Percentiles rank a stretch among this genome's conserved stretches.
These are phyloP conservation scores for Agonopterix arenella DNA, from an alignment of 2,888 invertebrate genomes.

Conservation along the genomic window DNA sequence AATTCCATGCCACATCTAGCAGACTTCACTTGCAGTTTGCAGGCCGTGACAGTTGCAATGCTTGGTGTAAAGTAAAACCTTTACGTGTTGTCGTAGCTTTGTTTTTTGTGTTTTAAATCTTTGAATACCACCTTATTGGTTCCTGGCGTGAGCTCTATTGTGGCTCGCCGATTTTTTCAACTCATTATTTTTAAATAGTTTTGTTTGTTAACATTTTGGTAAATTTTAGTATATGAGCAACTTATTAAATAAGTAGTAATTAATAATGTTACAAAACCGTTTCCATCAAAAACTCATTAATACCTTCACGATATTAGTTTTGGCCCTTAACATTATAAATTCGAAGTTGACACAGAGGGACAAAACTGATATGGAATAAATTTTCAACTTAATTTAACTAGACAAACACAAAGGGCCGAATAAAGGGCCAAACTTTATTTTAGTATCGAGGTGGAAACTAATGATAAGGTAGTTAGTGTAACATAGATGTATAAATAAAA, in stretches of 20 bases:
- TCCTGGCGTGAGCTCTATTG: too few relatives aligned
- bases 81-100: too few relatives aligned
- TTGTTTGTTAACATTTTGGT: too few relatives aligned
- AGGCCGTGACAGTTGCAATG: not conserved
- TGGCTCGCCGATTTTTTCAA: too few relatives aligned
- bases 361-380: slow-evolving; percentile 70
- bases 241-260: too few relatives aligned
- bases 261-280: slow-evolving; percentile 18
- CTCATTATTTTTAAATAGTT: too few relatives aligned
- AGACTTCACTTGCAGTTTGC: slow-evolving; percentile 7
- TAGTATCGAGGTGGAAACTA: slow-evolving; percentile 69
- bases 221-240: too few relatives aligned
- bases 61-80: too few relatives aligned
- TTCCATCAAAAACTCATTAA: slow-evolving; percentile 56
- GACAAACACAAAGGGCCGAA: slow-evolving; percentile 65
- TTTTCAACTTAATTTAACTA: slow-evolving; percentile 77
- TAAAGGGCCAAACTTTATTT: slow-evolving; percentile 66
- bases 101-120: too few relatives aligned
- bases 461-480: slow-evolving; percentile 61
- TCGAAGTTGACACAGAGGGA: slow-evolving; percentile 63
- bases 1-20: slow-evolving; percentile 45
- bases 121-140: too few relatives aligned
- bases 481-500: slow-evolving; percentile 16
- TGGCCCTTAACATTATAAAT: slow-evolving; percentile 64
- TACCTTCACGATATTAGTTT: slow-evolving; percentile 49